Evolutionary conservation across 2,888 invertebrate genomes (phyloP).

Genomic region (Labia minor): DNA sequence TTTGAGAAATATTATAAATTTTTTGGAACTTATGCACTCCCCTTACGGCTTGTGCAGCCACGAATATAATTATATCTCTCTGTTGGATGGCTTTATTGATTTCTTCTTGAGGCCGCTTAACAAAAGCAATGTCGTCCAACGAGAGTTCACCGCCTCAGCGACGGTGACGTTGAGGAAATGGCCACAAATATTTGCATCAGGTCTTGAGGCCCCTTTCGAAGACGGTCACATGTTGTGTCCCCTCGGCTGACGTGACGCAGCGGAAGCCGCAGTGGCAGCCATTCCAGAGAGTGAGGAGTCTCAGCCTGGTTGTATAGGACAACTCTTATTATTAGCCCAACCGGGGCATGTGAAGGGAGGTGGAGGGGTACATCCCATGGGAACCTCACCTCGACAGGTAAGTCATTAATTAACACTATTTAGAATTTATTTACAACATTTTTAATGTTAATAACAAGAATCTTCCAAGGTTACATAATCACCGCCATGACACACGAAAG

Average conservation of each 20-base stretch:
- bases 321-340: neutral
- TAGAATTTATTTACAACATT: neutral
- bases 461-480: conserved; percentile 13
- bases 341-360: too few relatives aligned
- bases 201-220: neutral
- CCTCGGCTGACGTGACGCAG: neutral
- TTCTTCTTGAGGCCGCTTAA: too few relatives aligned
- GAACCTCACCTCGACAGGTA: neutral
- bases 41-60: too few relatives aligned
- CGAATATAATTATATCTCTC: too few relatives aligned
- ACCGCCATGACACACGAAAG: neutral
- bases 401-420: neutral
- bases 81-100: too few relatives aligned
- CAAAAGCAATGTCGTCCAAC: too few relatives aligned
- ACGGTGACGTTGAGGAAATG: too few relatives aligned
- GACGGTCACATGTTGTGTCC: conserved; percentile 4
- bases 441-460: neutral
- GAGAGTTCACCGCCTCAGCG: too few relatives aligned
- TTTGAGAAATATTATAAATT: too few relatives aligned
- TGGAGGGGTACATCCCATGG: neutral
- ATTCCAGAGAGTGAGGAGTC: neutral
- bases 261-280: conserved; percentile 8
- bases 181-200: too few relatives aligned
- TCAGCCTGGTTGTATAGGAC: neutral
- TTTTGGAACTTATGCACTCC: too few relatives aligned